These are phyloP conservation scores for Diplogasteroides magnus DNA, from an alignment of 1,140 invertebrate species.

Conservation along the genomic window DNA sequence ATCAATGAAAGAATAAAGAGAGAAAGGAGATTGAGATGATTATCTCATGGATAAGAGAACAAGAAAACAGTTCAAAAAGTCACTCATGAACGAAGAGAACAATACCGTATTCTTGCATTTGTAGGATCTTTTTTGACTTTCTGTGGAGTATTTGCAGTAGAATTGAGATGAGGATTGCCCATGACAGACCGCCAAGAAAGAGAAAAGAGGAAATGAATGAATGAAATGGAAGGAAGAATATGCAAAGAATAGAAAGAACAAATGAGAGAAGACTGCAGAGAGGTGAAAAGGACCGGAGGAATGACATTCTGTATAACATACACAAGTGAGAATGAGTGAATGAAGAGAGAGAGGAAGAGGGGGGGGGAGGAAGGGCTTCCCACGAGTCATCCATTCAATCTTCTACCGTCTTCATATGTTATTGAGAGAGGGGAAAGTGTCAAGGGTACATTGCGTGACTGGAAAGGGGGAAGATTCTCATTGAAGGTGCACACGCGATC, in stretches of 20 bases:
- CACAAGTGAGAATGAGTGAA: too few relatives aligned
- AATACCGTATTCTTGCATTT: not conserved
- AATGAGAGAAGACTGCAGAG: too few relatives aligned
- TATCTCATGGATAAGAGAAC: too few relatives aligned
- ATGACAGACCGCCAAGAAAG: not conserved
- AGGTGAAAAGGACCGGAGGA: too few relatives aligned
- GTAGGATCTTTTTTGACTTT: not conserved
- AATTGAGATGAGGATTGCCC: not conserved
- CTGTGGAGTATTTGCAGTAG: not conserved
- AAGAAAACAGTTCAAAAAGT: too few relatives aligned
- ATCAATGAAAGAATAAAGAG: not conserved
- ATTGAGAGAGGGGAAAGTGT: not conserved
- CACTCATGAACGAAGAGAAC: too few relatives aligned
- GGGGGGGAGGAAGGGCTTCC: not conserved
- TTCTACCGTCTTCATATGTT: not conserved
- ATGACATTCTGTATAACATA: too few relatives aligned
- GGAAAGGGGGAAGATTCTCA: not conserved
- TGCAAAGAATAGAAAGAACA: too few relatives aligned
- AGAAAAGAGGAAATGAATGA: not conserved
- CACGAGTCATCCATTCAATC: not conserved
- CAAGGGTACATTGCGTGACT: not conserved
- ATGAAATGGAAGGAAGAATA: not conserved
- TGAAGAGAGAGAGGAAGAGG: not conserved
- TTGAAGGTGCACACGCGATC: too few relatives aligned
- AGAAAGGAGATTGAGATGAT: not conserved